phyloP scores from a whole-genome alignment of 1,140 invertebrate genomes.

The Myzus persicae region DNA sequence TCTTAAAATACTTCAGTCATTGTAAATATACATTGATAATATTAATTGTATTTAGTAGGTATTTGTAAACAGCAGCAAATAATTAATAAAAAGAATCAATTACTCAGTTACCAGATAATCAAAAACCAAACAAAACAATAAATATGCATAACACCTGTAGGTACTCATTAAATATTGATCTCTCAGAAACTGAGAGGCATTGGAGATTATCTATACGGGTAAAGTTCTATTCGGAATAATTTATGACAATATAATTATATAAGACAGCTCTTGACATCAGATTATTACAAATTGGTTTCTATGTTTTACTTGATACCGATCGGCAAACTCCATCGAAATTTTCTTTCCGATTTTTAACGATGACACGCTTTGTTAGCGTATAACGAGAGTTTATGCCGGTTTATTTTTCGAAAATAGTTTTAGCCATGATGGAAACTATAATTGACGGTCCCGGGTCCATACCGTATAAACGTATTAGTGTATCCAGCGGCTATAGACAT shows the following conservation, averaged over 20 bases:
- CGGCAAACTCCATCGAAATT: not conserved
- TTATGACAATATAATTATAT: not conserved
- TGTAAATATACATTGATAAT: not conserved
- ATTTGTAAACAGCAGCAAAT: not conserved
- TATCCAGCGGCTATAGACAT: not conserved
- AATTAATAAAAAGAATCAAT: not conserved
- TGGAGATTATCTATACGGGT: not conserved
- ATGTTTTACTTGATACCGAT: not conserved
- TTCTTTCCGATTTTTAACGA: constrained; percentile 3
- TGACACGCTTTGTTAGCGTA: not conserved
- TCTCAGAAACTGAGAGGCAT: not conserved
- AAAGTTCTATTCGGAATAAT: not conserved
- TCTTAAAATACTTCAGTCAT: not conserved
- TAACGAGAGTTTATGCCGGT: not conserved
- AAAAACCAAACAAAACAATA: not conserved
- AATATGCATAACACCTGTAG: not conserved
- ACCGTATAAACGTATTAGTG: not conserved
- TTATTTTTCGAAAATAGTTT: not conserved
- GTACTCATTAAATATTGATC: not conserved
- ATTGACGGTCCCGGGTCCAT: not conserved
- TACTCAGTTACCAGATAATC: not conserved
- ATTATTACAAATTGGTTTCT: not conserved
- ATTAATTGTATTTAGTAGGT: not conserved
- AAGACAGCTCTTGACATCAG: not conserved
- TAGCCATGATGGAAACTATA: not conserved